Base-by-base conservation (phyloP, 2,113 vertebrate genomes). In the Arothron firmamentum region DNA sequence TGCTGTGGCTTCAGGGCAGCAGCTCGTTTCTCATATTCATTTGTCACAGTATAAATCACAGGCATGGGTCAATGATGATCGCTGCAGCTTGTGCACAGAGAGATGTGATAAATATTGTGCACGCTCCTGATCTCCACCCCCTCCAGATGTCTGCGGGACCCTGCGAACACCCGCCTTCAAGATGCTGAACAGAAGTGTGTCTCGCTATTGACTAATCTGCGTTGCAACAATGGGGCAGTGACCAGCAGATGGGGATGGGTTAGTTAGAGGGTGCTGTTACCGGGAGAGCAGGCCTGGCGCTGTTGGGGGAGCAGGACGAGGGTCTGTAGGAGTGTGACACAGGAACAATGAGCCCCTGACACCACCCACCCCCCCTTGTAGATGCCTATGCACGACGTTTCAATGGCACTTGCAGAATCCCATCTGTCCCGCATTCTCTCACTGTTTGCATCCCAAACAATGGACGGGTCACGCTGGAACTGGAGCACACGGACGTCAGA, bases 361-460 rank as follows among this genome's bases (percentile, higher is more conserved):
- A 84, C 76, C 25, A 3, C 5, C 25, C 25, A 79, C 11, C 10
- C 80, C 78, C 74, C 42, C 49, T 19, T 23, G 11, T 28, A 80
- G 76, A 89, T 91, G 77, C 89, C 86, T 65, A 50, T 70, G 64
- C 80, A 84, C 59, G 51, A 58, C 77, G 67, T 50, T 74, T 83
- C 74, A 78, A 82, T 23, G 62, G 70, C 69, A 67, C 72, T 76
- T 14, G 67, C 71, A 56, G 81, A 41, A 65, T 65, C 83, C 89
- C 91, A 92, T 91, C 91, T 92, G 91, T 67, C 88, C 82, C 59
- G 67, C 84, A 79, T 85, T 81, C 79, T 80, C 45, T 73, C 68
- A 79, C 58, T 74, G 68, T 59, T 62, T 61, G 52, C 68, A 49
- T 46, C 57, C 56, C 46, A 60, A 51, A 89, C 85, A 86, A 87